A percentile compares a stretch with the other conserved stretches of the same genome.
Conservation (phyloP, 2,797 vertebrate genomes). For the Lepilemur septentrionalis region DNA sequence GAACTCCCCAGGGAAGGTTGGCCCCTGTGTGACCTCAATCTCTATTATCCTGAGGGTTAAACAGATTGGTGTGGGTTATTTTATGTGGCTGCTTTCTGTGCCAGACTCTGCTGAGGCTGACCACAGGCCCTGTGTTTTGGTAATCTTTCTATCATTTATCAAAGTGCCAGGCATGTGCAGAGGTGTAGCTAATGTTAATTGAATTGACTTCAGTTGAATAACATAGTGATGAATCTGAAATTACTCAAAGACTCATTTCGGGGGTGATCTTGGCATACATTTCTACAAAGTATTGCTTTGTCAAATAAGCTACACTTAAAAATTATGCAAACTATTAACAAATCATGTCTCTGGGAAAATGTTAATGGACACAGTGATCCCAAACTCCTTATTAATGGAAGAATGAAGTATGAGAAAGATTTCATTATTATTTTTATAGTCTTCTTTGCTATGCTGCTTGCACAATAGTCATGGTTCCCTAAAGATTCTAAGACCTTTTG, state of each 20-base stretch:
- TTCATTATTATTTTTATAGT: neutral
- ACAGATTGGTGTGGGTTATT: neutral
- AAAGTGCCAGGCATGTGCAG: neutral
- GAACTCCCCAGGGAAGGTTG: neutral
- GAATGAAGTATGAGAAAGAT: neutral
- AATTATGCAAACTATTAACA: neutral
- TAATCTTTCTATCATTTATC: neutral
- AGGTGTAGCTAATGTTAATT: neutral
- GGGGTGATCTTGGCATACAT: neutral
- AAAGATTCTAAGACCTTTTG: neutral
- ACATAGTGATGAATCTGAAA: neutral
- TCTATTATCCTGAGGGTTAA: neutral
- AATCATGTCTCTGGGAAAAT: neutral
- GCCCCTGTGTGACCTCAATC: neutral
- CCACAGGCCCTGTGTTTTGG: neutral
- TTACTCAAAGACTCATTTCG: neutral
- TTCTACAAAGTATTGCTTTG: neutral
- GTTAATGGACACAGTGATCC: neutral
- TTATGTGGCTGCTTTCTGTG: neutral
- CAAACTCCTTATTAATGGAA: neutral
- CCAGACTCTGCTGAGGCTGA: neutral
- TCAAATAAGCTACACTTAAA: neutral
- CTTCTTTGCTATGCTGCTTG: neutral
- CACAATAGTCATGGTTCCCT: neutral
- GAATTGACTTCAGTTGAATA: neutral